Conservation (phyloP, 2,797 vertebrate genomes). For the Falco rusticolus region DNA sequence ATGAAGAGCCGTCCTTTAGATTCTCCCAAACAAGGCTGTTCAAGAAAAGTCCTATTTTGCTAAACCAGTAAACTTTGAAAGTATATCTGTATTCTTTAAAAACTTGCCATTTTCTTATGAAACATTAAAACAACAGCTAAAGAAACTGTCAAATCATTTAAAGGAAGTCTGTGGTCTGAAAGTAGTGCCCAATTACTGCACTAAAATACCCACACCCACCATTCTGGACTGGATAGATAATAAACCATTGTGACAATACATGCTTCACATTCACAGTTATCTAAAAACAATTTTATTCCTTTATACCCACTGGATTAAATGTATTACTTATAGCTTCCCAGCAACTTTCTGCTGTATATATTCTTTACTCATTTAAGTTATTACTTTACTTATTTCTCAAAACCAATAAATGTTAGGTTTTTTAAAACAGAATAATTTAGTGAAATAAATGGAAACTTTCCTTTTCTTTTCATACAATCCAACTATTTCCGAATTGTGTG, state of each 20-base stretch:
- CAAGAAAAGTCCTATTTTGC: not conserved
- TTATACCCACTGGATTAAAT: not conserved
- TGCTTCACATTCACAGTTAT: not conserved
- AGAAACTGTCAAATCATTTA: conserved; percentile 55
- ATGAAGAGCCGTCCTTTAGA: not conserved
- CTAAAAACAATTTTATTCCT: conserved; percentile 18
- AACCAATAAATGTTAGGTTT: not conserved
- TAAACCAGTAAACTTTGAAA: not conserved
- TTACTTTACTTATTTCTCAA: not conserved
- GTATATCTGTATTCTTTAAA: not conserved
- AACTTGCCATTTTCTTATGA: not conserved
- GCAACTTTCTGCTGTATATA: not conserved
- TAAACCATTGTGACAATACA: conserved; percentile 30
- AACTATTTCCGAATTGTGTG: not conserved
- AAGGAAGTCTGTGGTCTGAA: conserved; percentile 64
- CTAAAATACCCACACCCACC: not conserved
- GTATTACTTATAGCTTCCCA: not conserved
- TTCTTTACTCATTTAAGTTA: not conserved
- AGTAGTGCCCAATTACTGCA: conserved; percentile 43
- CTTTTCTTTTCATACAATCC: not conserved
- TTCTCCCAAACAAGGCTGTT: not conserved
- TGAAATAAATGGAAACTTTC: not conserved
- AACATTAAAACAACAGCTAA: not conserved
- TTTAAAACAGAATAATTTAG: not conserved
- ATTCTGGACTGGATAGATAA: conserved; percentile 51